Percentiles rank a stretch among this genome's conserved stretches.
Evolutionary conservation across 2,888 invertebrate genomes (phyloP).

Genomic region (Rotaria sp.): DNA sequence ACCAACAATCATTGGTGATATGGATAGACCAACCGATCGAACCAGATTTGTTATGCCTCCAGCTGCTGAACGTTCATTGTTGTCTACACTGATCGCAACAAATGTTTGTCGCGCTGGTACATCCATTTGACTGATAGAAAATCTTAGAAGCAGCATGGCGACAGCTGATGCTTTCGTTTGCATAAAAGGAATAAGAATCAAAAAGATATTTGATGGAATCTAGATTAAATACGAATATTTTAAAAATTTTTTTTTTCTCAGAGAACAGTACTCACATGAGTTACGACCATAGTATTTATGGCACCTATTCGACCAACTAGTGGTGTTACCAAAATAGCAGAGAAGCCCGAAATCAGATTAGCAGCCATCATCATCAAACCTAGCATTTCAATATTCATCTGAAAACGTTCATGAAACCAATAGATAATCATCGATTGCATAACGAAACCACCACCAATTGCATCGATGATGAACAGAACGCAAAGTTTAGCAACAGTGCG

Average conservation of each 20-base stretch:
- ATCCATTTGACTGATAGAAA: constrained; percentile 1
- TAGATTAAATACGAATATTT: too few species aligned
- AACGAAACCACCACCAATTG: background rate
- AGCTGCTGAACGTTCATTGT: background rate
- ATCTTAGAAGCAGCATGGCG: background rate
- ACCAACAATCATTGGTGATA: background rate
- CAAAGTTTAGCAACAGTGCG: background rate
- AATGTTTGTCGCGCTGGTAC: background rate
- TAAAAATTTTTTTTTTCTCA: too few species aligned
- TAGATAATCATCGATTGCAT: background rate
- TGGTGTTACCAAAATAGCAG: background rate
- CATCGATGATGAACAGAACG: background rate
- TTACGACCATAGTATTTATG: background rate
- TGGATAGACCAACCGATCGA: background rate
- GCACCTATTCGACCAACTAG: background rate
- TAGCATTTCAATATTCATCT: background rate
- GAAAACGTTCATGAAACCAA: background rate
- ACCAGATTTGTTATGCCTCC: background rate
- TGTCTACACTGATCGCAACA: background rate
- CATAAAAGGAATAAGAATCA: background rate
- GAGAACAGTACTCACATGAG: background rate
- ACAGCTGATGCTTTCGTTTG: background rate
- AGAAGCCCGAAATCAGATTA: background rate
- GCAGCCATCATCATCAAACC: background rate
- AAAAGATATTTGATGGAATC: background rate